Conservation (phyloP, 37 sponge, comb jelly and placozoan genomes). For the Chondrilla cf. caribensis region DNA sequence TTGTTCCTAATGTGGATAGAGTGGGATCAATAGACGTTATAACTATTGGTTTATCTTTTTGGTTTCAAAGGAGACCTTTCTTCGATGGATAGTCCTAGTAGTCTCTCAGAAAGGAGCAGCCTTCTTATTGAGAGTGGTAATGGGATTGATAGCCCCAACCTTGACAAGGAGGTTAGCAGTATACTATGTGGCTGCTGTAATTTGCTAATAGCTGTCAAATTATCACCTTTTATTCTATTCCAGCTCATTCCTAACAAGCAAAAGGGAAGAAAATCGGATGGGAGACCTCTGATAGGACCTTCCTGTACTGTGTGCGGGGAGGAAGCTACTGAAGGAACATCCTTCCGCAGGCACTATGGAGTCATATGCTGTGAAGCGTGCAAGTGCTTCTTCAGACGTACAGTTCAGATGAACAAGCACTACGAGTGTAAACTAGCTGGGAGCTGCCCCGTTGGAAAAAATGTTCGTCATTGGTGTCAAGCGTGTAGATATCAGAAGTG, state of each 20-base stretch:
- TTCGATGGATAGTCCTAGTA: too few relatives aligned
- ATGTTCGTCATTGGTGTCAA: slow-evolving; percentile 83
- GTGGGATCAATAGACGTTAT: too few relatives aligned
- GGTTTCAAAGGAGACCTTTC: too few relatives aligned
- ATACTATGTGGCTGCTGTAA: too few relatives aligned
- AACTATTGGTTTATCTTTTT: too few relatives aligned
- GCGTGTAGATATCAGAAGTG: slow-evolving; percentile 91
- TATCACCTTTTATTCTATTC: background rate
- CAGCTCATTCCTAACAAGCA: background rate
- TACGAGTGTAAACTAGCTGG: slow-evolving; percentile 78
- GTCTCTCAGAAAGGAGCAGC: too few relatives aligned
- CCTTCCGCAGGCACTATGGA: slow-evolving; percentile 82
- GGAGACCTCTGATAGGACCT: slow-evolving; percentile 28
- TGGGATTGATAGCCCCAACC: too few relatives aligned
- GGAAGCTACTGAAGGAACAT: slow-evolving; percentile 17
- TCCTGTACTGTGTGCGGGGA: slow-evolving; percentile 83
- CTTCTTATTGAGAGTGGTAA: too few relatives aligned
- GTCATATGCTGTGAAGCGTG: slow-evolving; percentile 94
- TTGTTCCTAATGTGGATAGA: too few relatives aligned
- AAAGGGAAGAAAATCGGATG: background rate
- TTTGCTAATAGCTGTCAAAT: too few relatives aligned
- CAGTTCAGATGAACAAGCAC: slow-evolving; percentile 87
- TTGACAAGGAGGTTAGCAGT: too few relatives aligned
- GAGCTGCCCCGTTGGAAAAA: slow-evolving; percentile 72
- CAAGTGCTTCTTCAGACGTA: slow-evolving; percentile 94